phyloP scores from a whole-genome alignment of 2,113 vertebrate species.

The Pollimyrus isidori region DNA sequence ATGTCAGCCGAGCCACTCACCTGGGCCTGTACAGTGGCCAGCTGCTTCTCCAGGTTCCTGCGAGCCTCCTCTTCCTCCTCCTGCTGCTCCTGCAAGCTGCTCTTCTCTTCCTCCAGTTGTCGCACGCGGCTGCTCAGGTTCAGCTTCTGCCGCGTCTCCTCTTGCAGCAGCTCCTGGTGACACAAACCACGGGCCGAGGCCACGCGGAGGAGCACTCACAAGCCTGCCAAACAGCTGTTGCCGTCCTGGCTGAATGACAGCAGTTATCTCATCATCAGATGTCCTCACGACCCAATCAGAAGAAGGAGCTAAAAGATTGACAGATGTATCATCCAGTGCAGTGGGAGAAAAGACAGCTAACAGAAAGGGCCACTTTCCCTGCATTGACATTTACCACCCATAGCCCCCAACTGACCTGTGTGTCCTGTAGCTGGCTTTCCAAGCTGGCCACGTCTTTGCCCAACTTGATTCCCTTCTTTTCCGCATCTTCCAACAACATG shows the following conservation, averaged over 20 bases:
- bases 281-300: not conserved
- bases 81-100: conserved; percentile 84
- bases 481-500: conserved; percentile 80
- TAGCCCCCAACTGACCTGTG: conserved; percentile 64
- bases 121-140: conserved; percentile 85
- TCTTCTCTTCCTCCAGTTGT: conserved; percentile 92
- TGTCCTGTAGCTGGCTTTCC: conserved; percentile 88
- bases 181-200: not conserved
- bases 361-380: not conserved
- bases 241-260: not conserved
- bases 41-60: conserved; percentile 85
- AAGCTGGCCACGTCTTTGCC: conserved; percentile 81
- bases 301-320: not conserved
- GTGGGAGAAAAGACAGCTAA: not conserved
- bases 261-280: not conserved
- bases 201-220: not conserved
- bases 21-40: conserved; percentile 77
- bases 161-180: conserved; percentile 82
- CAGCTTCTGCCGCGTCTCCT: conserved; percentile 92
- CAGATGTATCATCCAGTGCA: not conserved
- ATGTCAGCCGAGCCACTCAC: conserved; percentile 43
- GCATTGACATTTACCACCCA: too few species aligned
- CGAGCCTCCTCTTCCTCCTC: conserved; percentile 91
- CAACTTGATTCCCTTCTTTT: conserved; percentile 90
- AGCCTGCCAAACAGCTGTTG: not conserved